Evolutionary conservation across 2,797 vertebrate species (phyloP).

Genomic region (Chelon labrosus): DNA sequence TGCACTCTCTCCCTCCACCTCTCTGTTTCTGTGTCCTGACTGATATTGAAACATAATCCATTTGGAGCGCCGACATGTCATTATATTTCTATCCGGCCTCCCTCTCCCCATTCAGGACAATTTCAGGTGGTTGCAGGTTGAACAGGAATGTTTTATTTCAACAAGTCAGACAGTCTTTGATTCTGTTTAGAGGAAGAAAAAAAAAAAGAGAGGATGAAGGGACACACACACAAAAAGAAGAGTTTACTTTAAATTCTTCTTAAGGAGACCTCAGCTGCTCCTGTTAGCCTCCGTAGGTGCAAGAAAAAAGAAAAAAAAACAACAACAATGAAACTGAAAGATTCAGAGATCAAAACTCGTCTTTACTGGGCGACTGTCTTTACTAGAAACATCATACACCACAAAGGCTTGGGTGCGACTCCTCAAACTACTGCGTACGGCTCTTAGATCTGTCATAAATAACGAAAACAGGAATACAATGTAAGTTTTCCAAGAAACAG

Average conservation of each 20-base stretch:
- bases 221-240: constrained; percentile 7
- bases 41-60: constrained; percentile 89
- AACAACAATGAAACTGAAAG: constrained; percentile 33
- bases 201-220: background rate
- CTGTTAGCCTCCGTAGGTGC: constrained; percentile 21
- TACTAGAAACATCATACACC: constrained; percentile 34
- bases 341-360: constrained; percentile 52
- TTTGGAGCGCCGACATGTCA: constrained; percentile 86
- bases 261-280: constrained; percentile 35
- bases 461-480: constrained; percentile 23
- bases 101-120: constrained; percentile 65
- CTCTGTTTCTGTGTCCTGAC: constrained; percentile 77
- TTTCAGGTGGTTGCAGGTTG: constrained; percentile 74
- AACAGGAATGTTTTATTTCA: constrained; percentile 73
- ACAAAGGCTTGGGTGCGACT: constrained; percentile 29
- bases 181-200: constrained; percentile 20
- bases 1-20: constrained; percentile 63
- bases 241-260: constrained; percentile 42
- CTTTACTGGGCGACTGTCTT: constrained; percentile 37
- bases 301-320: constrained; percentile 16
- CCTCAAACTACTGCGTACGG: constrained; percentile 14
- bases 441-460: constrained; percentile 29
- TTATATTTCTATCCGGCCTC: constrained; percentile 75
- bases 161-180: constrained; percentile 62
- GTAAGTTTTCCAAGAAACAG: constrained; percentile 1